Base-by-base conservation (phyloP, 92 coral and sea anemone genomes). In the Palythoa grandiflora region DNA sequence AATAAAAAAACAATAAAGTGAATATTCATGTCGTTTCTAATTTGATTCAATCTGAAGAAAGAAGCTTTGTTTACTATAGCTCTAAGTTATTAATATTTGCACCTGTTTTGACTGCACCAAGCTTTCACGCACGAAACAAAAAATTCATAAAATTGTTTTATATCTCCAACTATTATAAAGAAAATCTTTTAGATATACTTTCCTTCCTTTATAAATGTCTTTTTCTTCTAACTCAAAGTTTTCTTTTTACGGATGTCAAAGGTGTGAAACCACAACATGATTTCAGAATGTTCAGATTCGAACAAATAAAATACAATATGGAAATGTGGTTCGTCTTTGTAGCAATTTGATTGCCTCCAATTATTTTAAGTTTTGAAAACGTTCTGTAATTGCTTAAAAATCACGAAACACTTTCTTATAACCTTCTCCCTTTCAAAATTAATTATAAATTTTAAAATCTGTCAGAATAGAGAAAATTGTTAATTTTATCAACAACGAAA, bases 11-110 rank as follows among this genome's bases (percentile, higher is more conserved):
- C 28, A 65, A 20, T n/a, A 1, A 21, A 11, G 28, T 13, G 71
- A n/a, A n/a, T 65, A n/a, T n/a, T 65, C 71, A 21, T 5, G 37
- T 5, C 17, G 5, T 7, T 20, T 38, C 59, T 47, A 48, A 76
- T 17, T 76, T 50, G 60, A 35, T 76, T 20, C 19, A 9, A 47
- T 4, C 53, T 57, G 38, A n/a, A 17, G 52, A 20, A 16, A 80
- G 53, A 14, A 53, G 74, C 40, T 39, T 80, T 63, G 74, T 63
- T 51, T 48, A 80, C 53, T 59, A 80, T 9, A 52, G 48, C 47
- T 9, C 48, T 47, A n/a, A 40, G 53, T 73, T 55, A 80, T 63
- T 44, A 80, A 20, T 28, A 39, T 40, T 14, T 63, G 57, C 55
- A 80, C 55, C 73, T 80, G 84, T 16, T 79, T 63, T 40, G 5